Conservation (phyloP, 2,113 vertebrate genomes). For the Muscicapa adusta region DNA sequence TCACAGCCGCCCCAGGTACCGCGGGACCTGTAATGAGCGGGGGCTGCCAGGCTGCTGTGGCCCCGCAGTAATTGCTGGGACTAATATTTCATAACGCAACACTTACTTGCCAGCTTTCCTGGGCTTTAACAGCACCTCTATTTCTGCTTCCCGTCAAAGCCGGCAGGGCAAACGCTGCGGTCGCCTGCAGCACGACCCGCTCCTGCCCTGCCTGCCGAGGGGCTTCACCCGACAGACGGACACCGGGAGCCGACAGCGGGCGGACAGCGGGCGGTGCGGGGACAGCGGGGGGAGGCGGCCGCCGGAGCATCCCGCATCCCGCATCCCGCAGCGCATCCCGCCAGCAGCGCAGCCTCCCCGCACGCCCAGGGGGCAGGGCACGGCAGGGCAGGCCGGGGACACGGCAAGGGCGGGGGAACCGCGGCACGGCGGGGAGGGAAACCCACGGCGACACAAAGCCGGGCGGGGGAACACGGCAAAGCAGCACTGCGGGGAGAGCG, state of each 20-base stretch:
- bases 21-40: accelerated
- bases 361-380: not conserved
- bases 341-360: not conserved
- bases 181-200: not conserved
- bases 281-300: not conserved
- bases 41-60: not conserved
- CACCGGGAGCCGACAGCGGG: not conserved
- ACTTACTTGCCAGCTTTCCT: not conserved
- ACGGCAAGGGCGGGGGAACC: not conserved
- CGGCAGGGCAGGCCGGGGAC: not conserved
- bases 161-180: not conserved
- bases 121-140: accelerated
- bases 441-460: not conserved
- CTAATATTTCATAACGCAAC: not conserved
- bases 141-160: not conserved
- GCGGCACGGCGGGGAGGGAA: not conserved
- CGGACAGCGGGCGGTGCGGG: not conserved
- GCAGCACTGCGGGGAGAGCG: accelerated
- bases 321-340: not conserved
- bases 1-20: not conserved
- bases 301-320: not conserved
- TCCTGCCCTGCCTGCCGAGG: not conserved
- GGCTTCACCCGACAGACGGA: not conserved
- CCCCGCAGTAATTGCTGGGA: too few relatives aligned
- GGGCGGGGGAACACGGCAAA: not conserved